Conservation (phyloP, 2,113 vertebrate genomes). For the Anhinga rufa region DNA sequence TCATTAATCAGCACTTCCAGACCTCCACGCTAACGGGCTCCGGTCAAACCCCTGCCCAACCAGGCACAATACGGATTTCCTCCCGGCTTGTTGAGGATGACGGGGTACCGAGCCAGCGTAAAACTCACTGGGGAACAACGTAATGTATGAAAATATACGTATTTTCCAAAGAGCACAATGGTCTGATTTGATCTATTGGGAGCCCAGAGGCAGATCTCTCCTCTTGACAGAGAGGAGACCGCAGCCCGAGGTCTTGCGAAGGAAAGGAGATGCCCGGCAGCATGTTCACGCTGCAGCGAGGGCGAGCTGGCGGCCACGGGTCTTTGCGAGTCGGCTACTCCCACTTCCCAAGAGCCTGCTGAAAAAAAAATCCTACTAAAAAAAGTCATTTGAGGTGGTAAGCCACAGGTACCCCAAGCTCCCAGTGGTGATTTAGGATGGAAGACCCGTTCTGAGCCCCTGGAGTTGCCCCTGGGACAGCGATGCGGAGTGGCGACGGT, state of each 20-base stretch:
- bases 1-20: not conserved
- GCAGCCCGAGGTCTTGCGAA: fast-evolving
- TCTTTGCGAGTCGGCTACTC: fast-evolving
- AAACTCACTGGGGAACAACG: not conserved
- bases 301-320: fast-evolving
- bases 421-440: not conserved
- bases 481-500: not conserved
- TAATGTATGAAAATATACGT: fast-evolving
- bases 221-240: not conserved
- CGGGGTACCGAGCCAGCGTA: not conserved
- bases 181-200: not conserved
- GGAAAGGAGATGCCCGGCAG: not conserved
- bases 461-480: not conserved
- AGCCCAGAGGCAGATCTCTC: not conserved
- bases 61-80: not conserved
- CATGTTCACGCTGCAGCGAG: fast-evolving
- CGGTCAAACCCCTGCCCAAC: fast-evolving
- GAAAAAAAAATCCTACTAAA: not conserved
- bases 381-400: not conserved
- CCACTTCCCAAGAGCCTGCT: not conserved
- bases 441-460: not conserved
- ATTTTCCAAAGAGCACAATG: not conserved
- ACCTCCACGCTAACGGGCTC: fast-evolving
- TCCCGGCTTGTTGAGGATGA: not conserved
- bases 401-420: not conserved